phyloP scores from a whole-genome alignment of 1,140 invertebrate genomes.

The Sinella curviseta region DNA sequence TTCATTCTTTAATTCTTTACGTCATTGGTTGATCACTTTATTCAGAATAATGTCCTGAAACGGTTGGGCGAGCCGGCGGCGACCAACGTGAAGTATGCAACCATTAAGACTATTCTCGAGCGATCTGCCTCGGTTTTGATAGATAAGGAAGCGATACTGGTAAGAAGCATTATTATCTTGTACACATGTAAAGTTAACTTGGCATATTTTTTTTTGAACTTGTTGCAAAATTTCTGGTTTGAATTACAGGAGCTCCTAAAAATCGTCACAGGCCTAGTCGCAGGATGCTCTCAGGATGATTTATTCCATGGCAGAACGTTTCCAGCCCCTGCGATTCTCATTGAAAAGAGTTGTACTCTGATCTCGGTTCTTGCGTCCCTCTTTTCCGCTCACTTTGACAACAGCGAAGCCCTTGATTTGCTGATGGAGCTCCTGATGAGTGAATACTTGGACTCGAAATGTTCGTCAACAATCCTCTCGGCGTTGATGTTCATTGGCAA shows the following conservation, averaged over 20 bases:
- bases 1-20: no score
- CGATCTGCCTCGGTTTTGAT: constrained; percentile 93
- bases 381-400: not conserved
- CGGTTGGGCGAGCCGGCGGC: constrained; percentile 89
- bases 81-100: constrained; percentile 93
- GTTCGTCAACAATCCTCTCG: constrained; percentile 65
- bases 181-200: no score
- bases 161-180: constrained; percentile 52
- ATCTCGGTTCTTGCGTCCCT: not conserved
- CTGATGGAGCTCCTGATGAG: not conserved
- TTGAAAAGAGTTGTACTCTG: not conserved
- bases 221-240: no score
- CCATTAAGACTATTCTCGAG: constrained; percentile 90
- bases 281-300: not conserved
- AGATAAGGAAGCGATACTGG: constrained; percentile 80
- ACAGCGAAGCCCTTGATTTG: not conserved
- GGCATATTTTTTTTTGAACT: no score
- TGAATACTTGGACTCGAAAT: not conserved
- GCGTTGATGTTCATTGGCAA: constrained; percentile 82
- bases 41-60: not conserved
- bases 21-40: not conserved
- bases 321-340: not conserved
- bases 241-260: not conserved
- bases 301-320: not conserved
- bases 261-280: not conserved